These are phyloP conservation scores for Isurus oxyrinchus DNA, from an alignment of 2,113 vertebrate genomes.

Conservation along the genomic window DNA sequence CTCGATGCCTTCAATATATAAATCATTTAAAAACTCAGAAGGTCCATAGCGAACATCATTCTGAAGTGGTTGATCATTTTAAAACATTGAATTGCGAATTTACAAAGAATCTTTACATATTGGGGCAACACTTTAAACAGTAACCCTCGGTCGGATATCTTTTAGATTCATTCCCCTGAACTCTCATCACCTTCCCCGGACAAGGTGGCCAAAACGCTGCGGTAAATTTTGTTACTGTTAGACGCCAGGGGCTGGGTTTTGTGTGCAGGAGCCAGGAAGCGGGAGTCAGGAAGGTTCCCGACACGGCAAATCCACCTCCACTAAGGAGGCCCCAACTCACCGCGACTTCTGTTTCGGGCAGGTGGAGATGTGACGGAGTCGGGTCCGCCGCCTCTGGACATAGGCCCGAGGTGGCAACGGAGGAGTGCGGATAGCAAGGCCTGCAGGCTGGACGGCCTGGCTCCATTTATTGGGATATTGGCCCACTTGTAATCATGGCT, in stretches of 20 bases:
- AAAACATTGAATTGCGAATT: neutral
- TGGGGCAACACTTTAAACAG: neutral
- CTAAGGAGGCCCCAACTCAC: neutral
- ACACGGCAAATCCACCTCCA: neutral
- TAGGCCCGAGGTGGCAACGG: neutral
- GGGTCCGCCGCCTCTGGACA: too few species aligned
- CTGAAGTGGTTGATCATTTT: neutral
- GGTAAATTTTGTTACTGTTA: neutral
- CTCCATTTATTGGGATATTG: neutral
- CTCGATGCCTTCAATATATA: neutral
- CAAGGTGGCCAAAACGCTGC: neutral
- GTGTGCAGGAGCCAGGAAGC: neutral
- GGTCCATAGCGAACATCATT: neutral
- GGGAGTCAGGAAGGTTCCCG: neutral
- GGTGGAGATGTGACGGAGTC: neutral
- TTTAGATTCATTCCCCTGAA: neutral
- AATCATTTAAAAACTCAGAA: neutral
- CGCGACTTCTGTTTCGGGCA: neutral
- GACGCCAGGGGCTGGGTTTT: neutral
- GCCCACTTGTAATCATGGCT: neutral
- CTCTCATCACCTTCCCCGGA: neutral
- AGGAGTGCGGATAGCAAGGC: neutral
- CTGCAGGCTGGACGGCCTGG: too few species aligned
- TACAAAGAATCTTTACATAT: neutral
- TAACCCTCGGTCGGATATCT: neutral